These are phyloP conservation scores for Telmatherina bonti DNA, from an alignment of 2,797 vertebrate species.

Conservation along the genomic window DNA sequence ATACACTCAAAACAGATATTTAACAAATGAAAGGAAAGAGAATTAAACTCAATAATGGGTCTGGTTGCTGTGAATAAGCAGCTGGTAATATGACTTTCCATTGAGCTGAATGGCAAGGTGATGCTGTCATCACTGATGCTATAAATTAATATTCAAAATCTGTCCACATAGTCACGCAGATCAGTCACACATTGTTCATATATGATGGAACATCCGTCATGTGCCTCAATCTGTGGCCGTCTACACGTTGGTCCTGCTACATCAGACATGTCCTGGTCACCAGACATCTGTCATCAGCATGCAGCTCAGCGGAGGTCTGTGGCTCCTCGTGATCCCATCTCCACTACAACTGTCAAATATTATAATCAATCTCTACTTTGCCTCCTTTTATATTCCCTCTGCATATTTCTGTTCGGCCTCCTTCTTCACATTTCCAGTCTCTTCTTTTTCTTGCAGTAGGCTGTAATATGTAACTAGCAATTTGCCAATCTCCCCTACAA, in stretches of 20 bases:
- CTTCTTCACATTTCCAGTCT: conserved; percentile 38
- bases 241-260: conserved; percentile 25
- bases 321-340: conserved; percentile 62
- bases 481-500: conserved; percentile 72
- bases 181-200: conserved; percentile 32
- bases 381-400: conserved; percentile 61
- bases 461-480: conserved; percentile 74
- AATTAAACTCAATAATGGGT: background rate
- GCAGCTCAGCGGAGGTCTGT: conserved; percentile 69
- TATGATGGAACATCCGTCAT: conserved; percentile 37
- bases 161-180: conserved; percentile 16
- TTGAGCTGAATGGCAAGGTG: conserved; percentile 22
- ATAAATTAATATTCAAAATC: conserved; percentile 24
- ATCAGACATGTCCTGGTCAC: conserved; percentile 54
- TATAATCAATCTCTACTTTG: conserved; percentile 63
- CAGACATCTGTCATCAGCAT: conserved; percentile 68
- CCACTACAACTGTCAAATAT: conserved; percentile 63
- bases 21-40: background rate
- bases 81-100: no score
- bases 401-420: conserved; percentile 53
- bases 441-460: conserved; percentile 34
- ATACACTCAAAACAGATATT: background rate
- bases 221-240: conserved; percentile 51
- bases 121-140: conserved; percentile 9
- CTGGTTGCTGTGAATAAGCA: background rate